Percentiles rank a stretch among this genome's conserved stretches.
These are phyloP conservation scores for Periplaneta americana DNA, from an alignment of 1,140 invertebrate genomes.

Conservation along the genomic window DNA sequence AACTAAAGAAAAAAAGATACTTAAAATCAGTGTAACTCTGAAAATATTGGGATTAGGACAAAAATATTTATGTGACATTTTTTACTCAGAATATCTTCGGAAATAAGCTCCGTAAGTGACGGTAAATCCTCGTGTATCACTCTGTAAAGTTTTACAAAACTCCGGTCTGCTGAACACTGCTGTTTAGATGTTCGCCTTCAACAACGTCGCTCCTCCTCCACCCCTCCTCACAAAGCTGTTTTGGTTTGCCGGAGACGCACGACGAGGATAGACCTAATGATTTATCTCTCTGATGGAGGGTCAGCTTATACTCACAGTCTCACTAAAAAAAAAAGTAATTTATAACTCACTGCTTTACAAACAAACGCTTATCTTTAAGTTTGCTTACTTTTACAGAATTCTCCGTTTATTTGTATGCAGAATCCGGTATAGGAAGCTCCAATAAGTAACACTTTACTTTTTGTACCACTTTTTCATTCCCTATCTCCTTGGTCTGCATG, in stretches of 20 bases:
- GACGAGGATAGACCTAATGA: background rate
- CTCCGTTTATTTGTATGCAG: background rate
- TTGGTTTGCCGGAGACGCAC: background rate
- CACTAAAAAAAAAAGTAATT: background rate
- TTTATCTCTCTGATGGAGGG: background rate
- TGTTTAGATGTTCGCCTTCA: too few relatives aligned
- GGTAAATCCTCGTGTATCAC: too few relatives aligned
- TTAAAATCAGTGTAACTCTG: too few relatives aligned
- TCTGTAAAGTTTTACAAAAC: too few relatives aligned
- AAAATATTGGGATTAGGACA: too few relatives aligned
- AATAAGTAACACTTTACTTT: background rate
- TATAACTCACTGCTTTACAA: background rate
- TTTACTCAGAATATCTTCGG: too few relatives aligned
- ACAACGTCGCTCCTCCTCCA: too few relatives aligned
- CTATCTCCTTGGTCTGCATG: background rate
- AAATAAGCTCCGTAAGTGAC: too few relatives aligned
- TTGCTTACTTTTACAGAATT: background rate
- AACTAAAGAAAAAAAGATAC: too few relatives aligned
- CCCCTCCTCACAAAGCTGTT: background rate
- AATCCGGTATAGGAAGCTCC: background rate
- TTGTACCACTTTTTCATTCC: background rate
- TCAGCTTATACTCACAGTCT: background rate
- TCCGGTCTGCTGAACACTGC: too few relatives aligned
- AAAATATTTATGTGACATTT: too few relatives aligned
- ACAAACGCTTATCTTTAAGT: background rate